Base-by-base conservation (phyloP, 2,888 invertebrate species). In the Trisateles emortualis region DNA sequence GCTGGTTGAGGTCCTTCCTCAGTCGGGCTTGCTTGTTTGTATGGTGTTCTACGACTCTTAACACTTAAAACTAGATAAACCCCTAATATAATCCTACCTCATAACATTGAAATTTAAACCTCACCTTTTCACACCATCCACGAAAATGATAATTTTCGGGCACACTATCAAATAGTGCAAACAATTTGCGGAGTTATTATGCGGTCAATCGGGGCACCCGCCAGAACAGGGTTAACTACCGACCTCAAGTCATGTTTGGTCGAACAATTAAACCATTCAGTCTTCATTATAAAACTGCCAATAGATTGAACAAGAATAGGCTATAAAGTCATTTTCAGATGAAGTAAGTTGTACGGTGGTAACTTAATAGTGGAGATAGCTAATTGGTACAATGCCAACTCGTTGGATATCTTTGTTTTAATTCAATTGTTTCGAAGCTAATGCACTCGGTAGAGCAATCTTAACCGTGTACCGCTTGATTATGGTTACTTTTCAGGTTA, bases 371-470 rank as follows among this genome's bases (percentile, higher is more conserved):
- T 26, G 72, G 73, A 81, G 76, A 78, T 80, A 72, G 80, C 74
- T 87, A 86, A 87, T 88, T 90, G 90, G 90, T 90, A 74, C 78
- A 75, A 82, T 82, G 90, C 88, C 89, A 90, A 83, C 77, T 83
- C 78, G 66, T 69, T 70, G 75, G 81, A 80, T 85, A 84, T 81
- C 84, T 79, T 82, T 86, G 84, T 84, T 84, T 86, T 84, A 88
- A 88, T 85, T 83, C 81, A 80, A 87, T 88, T 83, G 80, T 81
- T 78, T 81, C 73, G 76, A 65, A 73, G 78, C 82, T 84, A 84
- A 86, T 84, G 84, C 79, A 82, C 80, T 81, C 68, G 68, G 68
- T 72, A 64, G 72, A 68, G 72, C 74, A 78, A 80, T 79, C 77
- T 74, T 72, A 77, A 72, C 76, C 74, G 76, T 75, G 74, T 71